Evolutionary conservation across 2,797 vertebrate genomes (phyloP).

Genomic region (Coregonus suidteri): DNA sequence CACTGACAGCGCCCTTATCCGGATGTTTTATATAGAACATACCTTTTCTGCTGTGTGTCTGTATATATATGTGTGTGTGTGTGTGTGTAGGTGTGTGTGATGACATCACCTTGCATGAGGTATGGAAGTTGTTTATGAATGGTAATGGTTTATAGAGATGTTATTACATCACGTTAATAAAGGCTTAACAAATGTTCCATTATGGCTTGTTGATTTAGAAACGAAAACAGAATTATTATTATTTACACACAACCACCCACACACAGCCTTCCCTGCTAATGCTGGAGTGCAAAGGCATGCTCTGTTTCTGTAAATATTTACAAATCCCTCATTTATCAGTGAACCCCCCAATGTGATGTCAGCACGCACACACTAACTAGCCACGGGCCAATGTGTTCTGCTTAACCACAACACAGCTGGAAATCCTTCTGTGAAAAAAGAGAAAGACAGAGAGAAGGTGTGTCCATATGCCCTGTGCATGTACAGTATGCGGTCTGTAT

Average conservation of each 20-base stretch:
- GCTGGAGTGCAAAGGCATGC: conserved; percentile 15
- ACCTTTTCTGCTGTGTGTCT: background rate
- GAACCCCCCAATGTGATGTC: too few relatives aligned
- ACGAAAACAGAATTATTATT: background rate
- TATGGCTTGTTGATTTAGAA: background rate
- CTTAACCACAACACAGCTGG: background rate
- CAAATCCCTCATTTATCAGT: conserved; percentile 32
- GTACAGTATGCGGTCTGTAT: background rate
- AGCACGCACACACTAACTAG: conserved; percentile 7
- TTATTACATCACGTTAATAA: background rate
- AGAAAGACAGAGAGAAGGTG: background rate
- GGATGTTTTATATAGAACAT: background rate
- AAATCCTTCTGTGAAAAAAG: background rate
- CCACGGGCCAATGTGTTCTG: background rate
- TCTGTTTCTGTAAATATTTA: conserved; percentile 42
- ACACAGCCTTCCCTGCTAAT: conserved; percentile 1
- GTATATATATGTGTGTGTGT: background rate
- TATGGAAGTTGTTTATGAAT: background rate
- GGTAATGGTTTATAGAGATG: background rate
- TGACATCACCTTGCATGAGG: background rate
- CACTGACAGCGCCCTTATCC: background rate
- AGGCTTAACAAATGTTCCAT: background rate
- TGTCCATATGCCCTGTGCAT: background rate
- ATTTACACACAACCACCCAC: background rate
- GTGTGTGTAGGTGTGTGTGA: too few relatives aligned